Base-by-base conservation (phyloP, 2,113 vertebrate species). In the Notothenia coriiceps region DNA sequence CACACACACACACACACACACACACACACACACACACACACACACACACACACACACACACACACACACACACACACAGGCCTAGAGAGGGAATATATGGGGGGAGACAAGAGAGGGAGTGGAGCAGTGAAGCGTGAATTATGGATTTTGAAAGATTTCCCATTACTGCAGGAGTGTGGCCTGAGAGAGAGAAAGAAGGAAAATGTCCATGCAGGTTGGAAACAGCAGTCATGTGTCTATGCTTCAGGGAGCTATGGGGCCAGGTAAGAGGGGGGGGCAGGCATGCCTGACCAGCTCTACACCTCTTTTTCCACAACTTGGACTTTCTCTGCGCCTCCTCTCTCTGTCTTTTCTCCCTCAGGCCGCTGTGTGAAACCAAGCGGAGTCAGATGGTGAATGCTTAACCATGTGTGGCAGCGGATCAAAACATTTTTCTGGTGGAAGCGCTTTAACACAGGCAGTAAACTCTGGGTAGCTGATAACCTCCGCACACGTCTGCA, bases 111-210 rank as follows among this genome's bases (percentile, higher is more conserved):
- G 71, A 83, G 86, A 85, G 83, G 63, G 80, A 89, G 83, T 73
- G 84, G 70, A 87, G 89, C 86, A 73, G 82, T 68, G 77, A 78
- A 91, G 90, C 89, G 80, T 94, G 85, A 91, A 92, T 93, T 93
- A 93, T 94, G 87, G 90, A 94, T 94, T 93, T 85, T 87, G 90
- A 93, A 94, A 88, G 90, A 89, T 92, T 93, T 93, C 91, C 92
- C 89, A 88, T 84, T 86, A 83, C 87, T 93, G 85, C 82, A 74
- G 82, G 84, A 90, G 84, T 77, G 88, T 65, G 69, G 71, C 74
- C 44, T 7, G 70, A 78, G 67, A 59, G 64, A 80, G 67, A 76
- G 35, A 66, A 14, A 77, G 56, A 77, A 83, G 76, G 57, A 43
- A 46, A 87, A 89, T 46, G 59, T 78, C 57, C 72, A 46, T 43